Conservation (phyloP, 2,888 invertebrate species). For the Ophioninae sp. region DNA sequence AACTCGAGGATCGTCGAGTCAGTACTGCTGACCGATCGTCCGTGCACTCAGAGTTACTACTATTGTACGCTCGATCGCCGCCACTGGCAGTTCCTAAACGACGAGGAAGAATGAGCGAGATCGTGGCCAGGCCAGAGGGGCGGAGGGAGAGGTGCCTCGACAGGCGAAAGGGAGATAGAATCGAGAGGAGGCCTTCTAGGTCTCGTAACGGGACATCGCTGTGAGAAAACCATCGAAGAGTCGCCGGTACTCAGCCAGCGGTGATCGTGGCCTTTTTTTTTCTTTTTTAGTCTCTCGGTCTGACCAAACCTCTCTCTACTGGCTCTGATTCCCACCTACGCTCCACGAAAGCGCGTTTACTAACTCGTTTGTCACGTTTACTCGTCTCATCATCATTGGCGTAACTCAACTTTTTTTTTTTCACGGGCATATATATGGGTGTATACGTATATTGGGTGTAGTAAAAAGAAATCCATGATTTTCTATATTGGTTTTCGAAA, state of each 20-base stretch:
- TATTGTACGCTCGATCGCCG: slow-evolving; percentile 60
- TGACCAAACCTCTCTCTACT: slow-evolving; percentile 7
- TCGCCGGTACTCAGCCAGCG: slow-evolving; percentile 29
- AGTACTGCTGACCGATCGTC: slow-evolving; percentile 63
- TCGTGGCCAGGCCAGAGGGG: neutral
- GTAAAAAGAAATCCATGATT: too few relatives aligned
- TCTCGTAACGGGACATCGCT: slow-evolving; percentile 78
- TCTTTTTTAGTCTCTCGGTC: slow-evolving; percentile 30
- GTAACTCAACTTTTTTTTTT: too few relatives aligned
- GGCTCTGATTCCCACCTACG: slow-evolving; percentile 42
- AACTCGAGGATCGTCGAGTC: slow-evolving; percentile 45
- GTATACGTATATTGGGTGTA: too few relatives aligned
- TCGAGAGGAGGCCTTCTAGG: slow-evolving; percentile 75
- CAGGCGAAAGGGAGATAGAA: slow-evolving; percentile 34
- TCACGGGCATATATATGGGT: too few relatives aligned
- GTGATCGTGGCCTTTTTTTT: slow-evolving; percentile 30
- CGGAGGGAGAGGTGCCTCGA: slow-evolving; percentile 1
- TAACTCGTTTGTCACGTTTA: neutral
- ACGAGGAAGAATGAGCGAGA: slow-evolving; percentile 28
- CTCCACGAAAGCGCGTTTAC: slow-evolving; percentile 35
- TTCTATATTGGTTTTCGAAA: too few relatives aligned
- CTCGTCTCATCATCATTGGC: too few relatives aligned
- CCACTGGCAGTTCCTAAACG: slow-evolving; percentile 50
- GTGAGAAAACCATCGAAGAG: slow-evolving; percentile 36
- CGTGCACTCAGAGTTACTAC: slow-evolving; percentile 50